phyloP scores from a whole-genome alignment of 2,797 vertebrate species.

The Pseudochirops cupreus region DNA sequence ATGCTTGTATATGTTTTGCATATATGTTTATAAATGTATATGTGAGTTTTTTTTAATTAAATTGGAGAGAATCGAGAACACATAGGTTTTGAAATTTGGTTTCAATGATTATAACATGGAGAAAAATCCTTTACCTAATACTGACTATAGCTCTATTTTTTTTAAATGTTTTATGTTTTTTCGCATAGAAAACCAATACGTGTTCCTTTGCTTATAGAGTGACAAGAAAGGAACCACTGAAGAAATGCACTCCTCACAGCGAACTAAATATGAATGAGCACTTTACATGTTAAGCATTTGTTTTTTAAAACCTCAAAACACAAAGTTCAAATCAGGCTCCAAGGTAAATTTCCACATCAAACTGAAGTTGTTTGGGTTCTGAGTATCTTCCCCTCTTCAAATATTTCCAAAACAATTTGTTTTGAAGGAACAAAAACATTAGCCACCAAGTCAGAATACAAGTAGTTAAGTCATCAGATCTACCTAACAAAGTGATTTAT shows the following conservation, averaged over 20 bases:
- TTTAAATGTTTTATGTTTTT: not conserved
- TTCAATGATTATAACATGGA: not conserved
- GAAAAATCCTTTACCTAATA: not conserved
- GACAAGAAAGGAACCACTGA: not conserved
- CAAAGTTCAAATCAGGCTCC: not conserved
- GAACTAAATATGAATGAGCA: not conserved
- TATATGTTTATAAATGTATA: not conserved
- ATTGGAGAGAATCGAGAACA: not conserved
- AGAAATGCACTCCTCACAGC: not conserved
- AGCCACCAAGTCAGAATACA: not conserved
- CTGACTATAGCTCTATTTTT: not conserved
- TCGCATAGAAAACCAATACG: not conserved
- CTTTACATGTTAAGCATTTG: not conserved
- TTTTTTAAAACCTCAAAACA: not conserved
- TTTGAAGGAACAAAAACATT: not conserved
- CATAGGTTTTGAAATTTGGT: not conserved
- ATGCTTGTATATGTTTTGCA: not conserved
- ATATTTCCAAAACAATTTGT: not conserved
- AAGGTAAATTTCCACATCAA: constrained; percentile 1
- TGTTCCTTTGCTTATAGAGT: not conserved
- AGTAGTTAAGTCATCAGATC: not conserved
- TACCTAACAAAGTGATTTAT: not conserved
- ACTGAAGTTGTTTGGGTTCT: not conserved
- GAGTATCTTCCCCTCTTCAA: not conserved
- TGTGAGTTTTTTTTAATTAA: not conserved